Evolutionary conservation across 2,113 vertebrate species (phyloP), one percentile per base, ranked within the genome.

Genomic region (Laterallus jamaicensis): DNA sequence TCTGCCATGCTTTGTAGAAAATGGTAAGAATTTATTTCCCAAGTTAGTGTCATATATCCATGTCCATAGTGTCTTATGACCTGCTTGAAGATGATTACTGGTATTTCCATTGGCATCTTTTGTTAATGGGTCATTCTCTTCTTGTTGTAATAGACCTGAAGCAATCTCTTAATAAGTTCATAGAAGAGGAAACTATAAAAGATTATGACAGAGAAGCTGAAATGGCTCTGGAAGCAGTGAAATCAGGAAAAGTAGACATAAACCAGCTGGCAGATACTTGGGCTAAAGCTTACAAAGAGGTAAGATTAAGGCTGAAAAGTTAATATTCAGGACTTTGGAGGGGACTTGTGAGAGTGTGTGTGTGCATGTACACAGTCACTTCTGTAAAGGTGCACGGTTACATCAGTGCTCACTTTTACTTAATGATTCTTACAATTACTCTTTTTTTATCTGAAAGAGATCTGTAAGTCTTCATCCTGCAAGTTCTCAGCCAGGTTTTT

Each of bases 1-100:
- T 91, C 98, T 99, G 56, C 99, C 99, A 1, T 99, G 99, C 93
- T 99, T 99, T 78, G 96, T 99, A 93, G 99, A 99, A 96, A 97
- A 98, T 39, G 99, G 99, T 99, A 96, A 98, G 97, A 63, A 37
- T 8, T 39, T 9, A 4, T 76, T 78, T 73, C 52, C 62, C 84
- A 56, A 58, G 67, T 68, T 82, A 42, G 3, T 71, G 14, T 62
- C 42, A 5, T 39, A 3, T 73, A 8, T 63, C 7, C 22, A 8
- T 50, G 42, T 25, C 28, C 11, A 8, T 40, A 35, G 26, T 31
- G 15, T 52, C 39, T 85, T 75, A 49, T 28, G 75, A 9, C 26
- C 20, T 83, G 17, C 13, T 83, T 52, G 71, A 40, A 11, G 15
- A 10, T 70, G n/a, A 10, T 81, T 75, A 35, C 12, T 68, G 29